Percentiles rank a stretch among this genome's conserved stretches.
Evolutionary conservation across 1,140 invertebrate genomes (phyloP).

Genomic region (Globodera ellingtonae): DNA sequence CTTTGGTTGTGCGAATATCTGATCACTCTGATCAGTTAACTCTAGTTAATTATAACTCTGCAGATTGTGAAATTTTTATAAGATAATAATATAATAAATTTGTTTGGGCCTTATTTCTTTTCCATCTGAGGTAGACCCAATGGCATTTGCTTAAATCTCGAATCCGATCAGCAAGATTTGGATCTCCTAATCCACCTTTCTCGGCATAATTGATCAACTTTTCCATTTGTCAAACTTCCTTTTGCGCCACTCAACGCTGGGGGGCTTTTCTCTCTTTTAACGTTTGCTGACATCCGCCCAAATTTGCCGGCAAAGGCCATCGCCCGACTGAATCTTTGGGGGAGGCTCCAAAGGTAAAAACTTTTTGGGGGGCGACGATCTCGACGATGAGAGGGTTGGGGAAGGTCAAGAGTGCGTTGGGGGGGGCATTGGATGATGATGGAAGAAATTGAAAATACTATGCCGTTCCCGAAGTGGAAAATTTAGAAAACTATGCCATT

Average conservation of each 20-base stretch:
- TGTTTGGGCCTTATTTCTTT: no score
- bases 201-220: not conserved
- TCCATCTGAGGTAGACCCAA: no score
- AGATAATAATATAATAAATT: no score
- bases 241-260: not conserved
- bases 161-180: not conserved
- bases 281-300: not conserved
- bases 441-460: not conserved
- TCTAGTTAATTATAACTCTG: no score
- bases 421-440: not conserved
- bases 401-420: not conserved
- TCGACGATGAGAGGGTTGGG: not conserved
- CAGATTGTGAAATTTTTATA: no score
- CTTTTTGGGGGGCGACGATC: not conserved
- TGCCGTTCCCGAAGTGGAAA: no score
- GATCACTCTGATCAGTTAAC: no score
- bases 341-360: not conserved
- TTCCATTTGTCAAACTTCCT: not conserved
- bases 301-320: not conserved
- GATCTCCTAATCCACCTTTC: not conserved
- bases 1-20: no score
- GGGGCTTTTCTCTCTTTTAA: no score
- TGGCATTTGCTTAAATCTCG: not conserved
- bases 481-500: no score
- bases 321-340: not conserved